phyloP scores from a whole-genome alignment of 2,113 vertebrate genomes.

The Salminus brasiliensis region DNA sequence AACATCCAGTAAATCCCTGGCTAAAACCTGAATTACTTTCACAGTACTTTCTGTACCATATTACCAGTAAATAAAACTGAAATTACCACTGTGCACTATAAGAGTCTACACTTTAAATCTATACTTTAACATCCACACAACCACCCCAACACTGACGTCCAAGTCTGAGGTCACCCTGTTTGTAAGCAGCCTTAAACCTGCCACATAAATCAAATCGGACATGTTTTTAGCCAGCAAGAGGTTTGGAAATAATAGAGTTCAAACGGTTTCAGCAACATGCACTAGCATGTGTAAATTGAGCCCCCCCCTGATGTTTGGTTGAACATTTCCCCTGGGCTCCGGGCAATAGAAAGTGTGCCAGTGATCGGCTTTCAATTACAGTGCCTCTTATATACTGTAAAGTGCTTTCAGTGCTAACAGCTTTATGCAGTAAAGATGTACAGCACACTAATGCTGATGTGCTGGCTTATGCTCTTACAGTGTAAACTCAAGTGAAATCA shows the following conservation, averaged over 20 bases:
- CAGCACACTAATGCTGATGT: not conserved
- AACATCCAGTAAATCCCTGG: too few relatives aligned
- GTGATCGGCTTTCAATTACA: constrained; percentile 6
- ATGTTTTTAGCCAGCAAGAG: constrained; percentile 11
- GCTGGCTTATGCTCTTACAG: too few relatives aligned
- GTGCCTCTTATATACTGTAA: not conserved
- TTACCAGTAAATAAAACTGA: too few relatives aligned
- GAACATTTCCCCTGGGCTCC: constrained; percentile 32
- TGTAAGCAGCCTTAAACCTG: constrained; percentile 45
- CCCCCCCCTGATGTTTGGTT: not conserved
- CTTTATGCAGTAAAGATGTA: not conserved
- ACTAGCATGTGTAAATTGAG: constrained; percentile 38
- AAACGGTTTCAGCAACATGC: constrained; percentile 26
- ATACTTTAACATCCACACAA: not conserved
- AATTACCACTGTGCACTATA: too few relatives aligned
- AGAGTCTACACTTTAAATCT: not conserved
- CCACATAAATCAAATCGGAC: constrained; percentile 52
- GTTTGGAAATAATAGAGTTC: constrained; percentile 46
- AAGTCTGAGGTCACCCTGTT: constrained; percentile 28
- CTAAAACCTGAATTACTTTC: too few relatives aligned
- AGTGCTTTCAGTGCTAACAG: not conserved
- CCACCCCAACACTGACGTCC: not conserved
- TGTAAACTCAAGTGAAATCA: too few relatives aligned
- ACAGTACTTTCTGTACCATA: too few relatives aligned
- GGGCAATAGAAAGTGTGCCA: constrained; percentile 26